Evolutionary conservation across 2,888 invertebrate species (phyloP).

Genomic region (Leptopilina drosophilae): DNA sequence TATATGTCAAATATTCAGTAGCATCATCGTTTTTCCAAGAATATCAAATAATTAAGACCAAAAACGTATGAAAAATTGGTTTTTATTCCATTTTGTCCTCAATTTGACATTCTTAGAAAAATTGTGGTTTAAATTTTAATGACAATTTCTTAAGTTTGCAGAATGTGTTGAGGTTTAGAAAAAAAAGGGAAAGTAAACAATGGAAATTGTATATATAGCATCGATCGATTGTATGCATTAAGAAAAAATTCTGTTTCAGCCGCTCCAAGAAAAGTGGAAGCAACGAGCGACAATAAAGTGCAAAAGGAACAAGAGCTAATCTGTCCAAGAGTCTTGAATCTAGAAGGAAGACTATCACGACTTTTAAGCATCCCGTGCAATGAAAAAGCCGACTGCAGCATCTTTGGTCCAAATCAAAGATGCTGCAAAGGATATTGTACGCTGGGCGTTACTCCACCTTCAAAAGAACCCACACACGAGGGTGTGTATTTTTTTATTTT

Average conservation of each 20-base stretch:
- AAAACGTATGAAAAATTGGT: too few species aligned
- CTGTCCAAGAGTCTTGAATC: slow-evolving; percentile 22
- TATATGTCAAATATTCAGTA: too few species aligned
- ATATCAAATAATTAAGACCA: too few species aligned
- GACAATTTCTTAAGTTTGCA: too few species aligned
- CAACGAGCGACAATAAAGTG: slow-evolving; percentile 31
- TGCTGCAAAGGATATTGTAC: slow-evolving; percentile 81
- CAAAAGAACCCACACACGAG: slow-evolving; percentile 55
- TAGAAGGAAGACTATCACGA: slow-evolving; percentile 62
- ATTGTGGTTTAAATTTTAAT: too few species aligned
- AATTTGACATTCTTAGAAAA: too few species aligned
- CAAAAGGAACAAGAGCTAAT: slow-evolving; percentile 24
- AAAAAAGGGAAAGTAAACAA: slow-evolving; percentile 12
- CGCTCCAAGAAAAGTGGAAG: slow-evolving; percentile 18
- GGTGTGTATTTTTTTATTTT: slow-evolving; percentile 44
- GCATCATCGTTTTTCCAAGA: too few species aligned
- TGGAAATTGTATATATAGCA: not conserved
- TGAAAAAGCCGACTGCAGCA: slow-evolving; percentile 78
- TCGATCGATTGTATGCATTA: slow-evolving; percentile 10
- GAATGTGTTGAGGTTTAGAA: not conserved
- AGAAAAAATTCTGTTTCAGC: slow-evolving; percentile 23
- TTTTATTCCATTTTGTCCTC: too few species aligned
- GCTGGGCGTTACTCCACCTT: slow-evolving; percentile 74
- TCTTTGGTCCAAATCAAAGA: slow-evolving; percentile 79
- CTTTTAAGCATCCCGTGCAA: slow-evolving; percentile 80